phyloP scores from a whole-genome alignment of 1,140 invertebrate species.

The Drosophila triauraria region DNA sequence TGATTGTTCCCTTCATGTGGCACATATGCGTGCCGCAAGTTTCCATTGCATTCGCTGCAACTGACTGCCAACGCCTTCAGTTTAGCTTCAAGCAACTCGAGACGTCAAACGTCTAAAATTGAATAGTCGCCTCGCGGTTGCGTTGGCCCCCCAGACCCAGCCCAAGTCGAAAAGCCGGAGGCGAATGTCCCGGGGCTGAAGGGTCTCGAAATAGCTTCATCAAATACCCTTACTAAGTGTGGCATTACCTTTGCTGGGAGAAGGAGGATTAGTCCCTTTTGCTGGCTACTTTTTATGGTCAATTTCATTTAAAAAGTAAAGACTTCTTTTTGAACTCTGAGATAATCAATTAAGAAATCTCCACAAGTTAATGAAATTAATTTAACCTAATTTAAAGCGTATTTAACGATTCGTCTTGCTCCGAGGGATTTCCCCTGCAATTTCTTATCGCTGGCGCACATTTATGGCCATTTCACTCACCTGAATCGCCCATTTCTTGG shows the following conservation, averaged over 20 bases:
- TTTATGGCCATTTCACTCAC: constrained; percentile 64
- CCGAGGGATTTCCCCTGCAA: background rate
- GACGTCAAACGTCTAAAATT: constrained; percentile 72
- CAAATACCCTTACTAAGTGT: background rate
- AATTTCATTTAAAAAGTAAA: background rate
- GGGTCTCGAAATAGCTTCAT: constrained; percentile 38
- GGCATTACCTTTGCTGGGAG: background rate
- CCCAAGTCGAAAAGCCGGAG: constrained; percentile 6
- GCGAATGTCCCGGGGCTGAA: constrained; percentile 19
- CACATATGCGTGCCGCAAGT: constrained; percentile 76
- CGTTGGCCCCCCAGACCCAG: constrained; percentile 31
- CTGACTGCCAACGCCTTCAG: constrained; percentile 61
- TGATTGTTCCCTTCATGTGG: constrained; percentile 8
- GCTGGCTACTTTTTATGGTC: background rate
- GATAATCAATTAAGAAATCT: background rate
- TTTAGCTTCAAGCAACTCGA: constrained; percentile 22
- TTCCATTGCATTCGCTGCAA: constrained; percentile 52
- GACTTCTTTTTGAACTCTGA: background rate
- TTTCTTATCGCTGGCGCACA: constrained; percentile 10
- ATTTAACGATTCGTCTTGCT: background rate
- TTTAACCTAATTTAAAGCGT: background rate
- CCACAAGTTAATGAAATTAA: background rate
- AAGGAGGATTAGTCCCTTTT: background rate
- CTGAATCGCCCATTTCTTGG: constrained; percentile 66
- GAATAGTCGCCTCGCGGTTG: constrained; percentile 77